Evolutionary conservation across 2,797 vertebrate species (phyloP), one percentile per base, ranked within the genome.

Genomic region (Furcifer pardalis): DNA sequence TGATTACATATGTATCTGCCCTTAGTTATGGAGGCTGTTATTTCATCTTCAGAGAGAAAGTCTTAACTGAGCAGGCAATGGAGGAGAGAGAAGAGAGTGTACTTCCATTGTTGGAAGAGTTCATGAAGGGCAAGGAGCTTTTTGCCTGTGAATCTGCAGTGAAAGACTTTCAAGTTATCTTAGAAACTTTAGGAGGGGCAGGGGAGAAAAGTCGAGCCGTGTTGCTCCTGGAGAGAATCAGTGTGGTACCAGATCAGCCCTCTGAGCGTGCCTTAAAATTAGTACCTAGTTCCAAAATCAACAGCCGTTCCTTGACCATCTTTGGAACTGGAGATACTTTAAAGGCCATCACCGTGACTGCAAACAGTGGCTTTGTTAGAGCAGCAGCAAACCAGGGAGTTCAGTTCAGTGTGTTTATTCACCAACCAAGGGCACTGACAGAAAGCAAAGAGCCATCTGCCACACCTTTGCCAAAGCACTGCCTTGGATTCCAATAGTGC

Each of bases 301-400:
- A 97, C 79, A 95, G 78, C 5, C 97, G 98, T 79, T 99, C 98
- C 0, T 94, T 99, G 69, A 94, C 96, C 71, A 99, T 99, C 91
- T 99, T 99, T 62, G 98, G 98, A 23, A 99, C 98, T 0, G 98
- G 98, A 35, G 98, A 99, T 93, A 91, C 96, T 1, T 94, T 99
- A 79, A 97, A 95, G 86, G 98, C 98, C 1, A 94, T 99, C 85
- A 99, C 98, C 25, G 97, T 99, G 98, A 99, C 98, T 0, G 98
- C 98, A 10, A 99, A 99, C 87, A 98, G 97, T 52, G 97, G 98
- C 27, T 99, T 99, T 78, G 96, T 99, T 73, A 97, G 98, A 83
- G 98, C 98, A 2, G 98, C 98, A 0, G 97, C 97, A 87, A 99
- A 99, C 94, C 98, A 99, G 92, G 97, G 98, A 0, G 96, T 99